phyloP scores from a whole-genome alignment of 1,140 invertebrate species.

The Drosophila erecta region DNA sequence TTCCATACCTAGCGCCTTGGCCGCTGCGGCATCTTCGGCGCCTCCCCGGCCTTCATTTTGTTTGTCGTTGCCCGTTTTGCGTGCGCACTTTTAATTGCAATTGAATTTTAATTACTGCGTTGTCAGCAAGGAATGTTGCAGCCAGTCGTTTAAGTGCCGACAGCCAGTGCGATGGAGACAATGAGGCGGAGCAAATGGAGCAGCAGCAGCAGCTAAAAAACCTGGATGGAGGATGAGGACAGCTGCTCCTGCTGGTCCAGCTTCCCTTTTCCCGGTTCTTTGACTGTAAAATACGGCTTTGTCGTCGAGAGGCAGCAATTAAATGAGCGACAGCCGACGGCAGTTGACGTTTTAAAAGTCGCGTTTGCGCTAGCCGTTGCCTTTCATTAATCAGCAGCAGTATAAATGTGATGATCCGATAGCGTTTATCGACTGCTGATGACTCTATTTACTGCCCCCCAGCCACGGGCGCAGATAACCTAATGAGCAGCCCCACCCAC shows the following conservation, averaged over 20 bases:
- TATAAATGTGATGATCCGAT: constrained; percentile 79
- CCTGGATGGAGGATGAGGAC: not conserved
- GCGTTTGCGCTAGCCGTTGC: constrained; percentile 12
- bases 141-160: constrained; percentile 69
- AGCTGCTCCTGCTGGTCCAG: constrained; percentile 25
- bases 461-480: constrained; percentile 47
- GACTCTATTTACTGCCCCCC: constrained; percentile 68
- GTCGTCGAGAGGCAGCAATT: constrained; percentile 65
- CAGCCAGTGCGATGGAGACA: constrained; percentile 43
- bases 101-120: constrained; percentile 84
- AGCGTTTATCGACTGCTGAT: constrained; percentile 71
- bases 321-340: constrained; percentile 69
- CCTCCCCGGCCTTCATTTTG: constrained; percentile 38
- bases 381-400: constrained; percentile 74
- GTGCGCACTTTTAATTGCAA: constrained; percentile 83
- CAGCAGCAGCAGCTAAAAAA: constrained; percentile 11
- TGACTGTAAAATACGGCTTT: constrained; percentile 68
- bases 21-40: not conserved
- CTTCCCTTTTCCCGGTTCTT: constrained; percentile 33
- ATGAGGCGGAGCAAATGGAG: constrained; percentile 33
- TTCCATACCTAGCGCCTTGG: constrained; percentile 4
- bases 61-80: constrained; percentile 75
- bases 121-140: constrained; percentile 83
- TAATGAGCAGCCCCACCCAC: constrained; percentile 44
- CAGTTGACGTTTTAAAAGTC: constrained; percentile 50